phyloP scores from a whole-genome alignment of 1,140 invertebrate species.

The Zaprionus taronus region DNA sequence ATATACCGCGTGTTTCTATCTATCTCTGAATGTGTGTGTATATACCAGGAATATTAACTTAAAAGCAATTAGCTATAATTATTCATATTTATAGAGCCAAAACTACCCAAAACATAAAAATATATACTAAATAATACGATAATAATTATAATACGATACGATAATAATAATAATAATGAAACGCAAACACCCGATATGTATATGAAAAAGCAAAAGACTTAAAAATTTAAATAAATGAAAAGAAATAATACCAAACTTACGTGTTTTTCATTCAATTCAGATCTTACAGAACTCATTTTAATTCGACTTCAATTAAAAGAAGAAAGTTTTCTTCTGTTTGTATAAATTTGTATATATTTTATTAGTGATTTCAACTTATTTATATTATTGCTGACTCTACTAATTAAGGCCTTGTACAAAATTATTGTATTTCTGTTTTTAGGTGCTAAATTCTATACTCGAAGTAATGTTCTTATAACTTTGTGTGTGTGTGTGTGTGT shows the following conservation, averaged over 20 bases:
- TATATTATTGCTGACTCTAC: conserved; percentile 81
- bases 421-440: conserved; percentile 75
- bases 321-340: conserved; percentile 24
- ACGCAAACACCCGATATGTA: conserved; percentile 63
- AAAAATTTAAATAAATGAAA: conserved; percentile 83
- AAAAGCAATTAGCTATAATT: conserved; percentile 82
- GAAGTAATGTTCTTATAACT: conserved; percentile 44
- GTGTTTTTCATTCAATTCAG: background rate
- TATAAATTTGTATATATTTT: conserved; percentile 58
- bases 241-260: conserved; percentile 69
- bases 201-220: conserved; percentile 79
- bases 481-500: conserved; percentile 23
- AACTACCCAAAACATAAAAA: conserved; percentile 80
- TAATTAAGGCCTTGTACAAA: conserved; percentile 82
- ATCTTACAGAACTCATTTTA: background rate
- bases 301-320: background rate
- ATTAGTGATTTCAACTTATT: conserved; percentile 81
- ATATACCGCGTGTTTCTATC: conserved; percentile 31
- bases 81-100: conserved; percentile 81
- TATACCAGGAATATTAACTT: conserved; percentile 78
- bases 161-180: conserved; percentile 50
- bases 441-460: conserved; percentile 77
- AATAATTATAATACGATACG: conserved; percentile 24
- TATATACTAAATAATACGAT: conserved; percentile 68
- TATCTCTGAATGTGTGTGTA: conserved; percentile 47